phyloP scores from a whole-genome alignment of 2,797 vertebrate species.

The Sternarchorhynchus goeldii region DNA sequence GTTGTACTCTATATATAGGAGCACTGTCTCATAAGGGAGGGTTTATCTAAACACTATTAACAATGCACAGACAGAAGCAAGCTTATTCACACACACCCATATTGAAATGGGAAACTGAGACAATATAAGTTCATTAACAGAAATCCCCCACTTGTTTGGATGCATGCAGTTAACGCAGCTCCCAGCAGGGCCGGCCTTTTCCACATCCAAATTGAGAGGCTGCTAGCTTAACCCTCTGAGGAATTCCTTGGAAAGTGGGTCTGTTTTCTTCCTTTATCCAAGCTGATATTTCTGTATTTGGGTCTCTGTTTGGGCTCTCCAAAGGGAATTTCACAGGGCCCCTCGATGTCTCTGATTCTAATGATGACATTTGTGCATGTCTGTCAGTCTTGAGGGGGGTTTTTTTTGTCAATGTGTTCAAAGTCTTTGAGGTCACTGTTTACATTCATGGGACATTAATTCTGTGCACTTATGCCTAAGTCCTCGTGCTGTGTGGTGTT shows the following conservation, averaged over 20 bases:
- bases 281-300: conserved; percentile 70
- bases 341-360: conserved; percentile 36
- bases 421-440: conserved; percentile 23
- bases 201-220: conserved; percentile 58
- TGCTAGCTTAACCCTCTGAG: conserved; percentile 59
- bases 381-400: conserved; percentile 22
- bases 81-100: conserved; percentile 30
- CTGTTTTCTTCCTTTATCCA: conserved; percentile 58
- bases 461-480: background rate
- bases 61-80: conserved; percentile 33
- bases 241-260: conserved; percentile 55
- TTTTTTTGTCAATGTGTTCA: conserved; percentile 13
- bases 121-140: conserved; percentile 61
- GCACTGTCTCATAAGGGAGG: background rate
- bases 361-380: conserved; percentile 51
- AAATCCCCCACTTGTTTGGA: conserved; percentile 62
- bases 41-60: conserved; percentile 29
- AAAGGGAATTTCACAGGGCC: conserved; percentile 46
- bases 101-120: conserved; percentile 50
- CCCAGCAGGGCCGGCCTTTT: conserved; percentile 63
- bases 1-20: conserved; percentile 12
- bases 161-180: conserved; percentile 56
- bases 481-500: conserved; percentile 19
- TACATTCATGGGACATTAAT: conserved; percentile 27
- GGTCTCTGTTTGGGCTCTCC: conserved; percentile 61